A percentile compares a stretch with the other conserved stretches of the same genome.
These are phyloP conservation scores for Drosophila littoralis DNA, from an alignment of 1,140 invertebrate genomes.

Conservation along the genomic window DNA sequence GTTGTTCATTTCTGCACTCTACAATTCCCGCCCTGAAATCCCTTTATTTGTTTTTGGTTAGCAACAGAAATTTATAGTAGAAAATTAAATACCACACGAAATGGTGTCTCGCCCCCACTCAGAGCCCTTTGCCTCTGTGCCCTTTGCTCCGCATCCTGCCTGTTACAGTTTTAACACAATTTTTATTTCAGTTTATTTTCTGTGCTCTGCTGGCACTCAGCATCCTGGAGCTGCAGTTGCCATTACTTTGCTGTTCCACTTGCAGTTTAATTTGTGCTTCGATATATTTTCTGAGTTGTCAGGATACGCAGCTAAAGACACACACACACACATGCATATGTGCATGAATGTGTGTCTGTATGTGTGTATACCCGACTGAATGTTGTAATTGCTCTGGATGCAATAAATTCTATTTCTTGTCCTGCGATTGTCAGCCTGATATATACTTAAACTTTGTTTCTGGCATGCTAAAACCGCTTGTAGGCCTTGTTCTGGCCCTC, in stretches of 20 bases:
- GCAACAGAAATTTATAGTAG: conserved; percentile 64
- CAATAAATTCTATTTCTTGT: conserved; percentile 64
- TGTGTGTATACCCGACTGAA: conserved; percentile 20
- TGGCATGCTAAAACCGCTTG: conserved; percentile 14
- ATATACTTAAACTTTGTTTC: conserved; percentile 63
- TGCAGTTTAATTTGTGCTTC: conserved; percentile 82
- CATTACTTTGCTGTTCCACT: conserved; percentile 33
- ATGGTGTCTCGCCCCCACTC: background rate
- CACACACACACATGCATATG: conserved; percentile 17
- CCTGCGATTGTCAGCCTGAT: conserved; percentile 69
- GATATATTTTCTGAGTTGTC: conserved; percentile 79
- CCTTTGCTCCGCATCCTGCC: background rate
- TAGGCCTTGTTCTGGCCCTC: background rate
- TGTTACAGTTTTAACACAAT: conserved; percentile 26
- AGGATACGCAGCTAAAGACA: conserved; percentile 43
- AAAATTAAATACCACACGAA: conserved; percentile 69
- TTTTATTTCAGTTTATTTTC: conserved; percentile 62
- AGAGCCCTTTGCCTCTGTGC: background rate
- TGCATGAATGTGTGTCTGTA: conserved; percentile 4
- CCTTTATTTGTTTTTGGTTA: conserved; percentile 55
- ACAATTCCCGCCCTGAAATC: background rate
- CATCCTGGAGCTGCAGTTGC: conserved; percentile 19
- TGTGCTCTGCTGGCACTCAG: conserved; percentile 14
- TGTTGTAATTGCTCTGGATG: conserved; percentile 47
- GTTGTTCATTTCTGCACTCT: conserved; percentile 57